Conservation (phyloP, 2,797 vertebrate species). For the Enteromius viviparus region DNA sequence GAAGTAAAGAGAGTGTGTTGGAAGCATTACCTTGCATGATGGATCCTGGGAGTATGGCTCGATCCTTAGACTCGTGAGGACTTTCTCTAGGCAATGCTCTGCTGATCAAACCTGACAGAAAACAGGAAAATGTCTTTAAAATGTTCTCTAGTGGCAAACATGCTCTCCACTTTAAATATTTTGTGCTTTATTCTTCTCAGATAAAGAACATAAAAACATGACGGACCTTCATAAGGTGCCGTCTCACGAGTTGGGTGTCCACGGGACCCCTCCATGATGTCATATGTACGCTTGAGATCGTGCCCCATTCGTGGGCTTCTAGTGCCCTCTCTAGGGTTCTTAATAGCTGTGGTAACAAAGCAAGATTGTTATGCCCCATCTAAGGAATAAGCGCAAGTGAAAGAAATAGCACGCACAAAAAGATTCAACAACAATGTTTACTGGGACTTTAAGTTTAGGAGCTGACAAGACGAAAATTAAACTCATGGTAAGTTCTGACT, state of each 20-base stretch:
- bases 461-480: no score
- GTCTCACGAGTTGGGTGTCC: slow-evolving; percentile 87
- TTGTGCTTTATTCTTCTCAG: slow-evolving; percentile 71
- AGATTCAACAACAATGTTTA: no score
- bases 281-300: slow-evolving; percentile 94
- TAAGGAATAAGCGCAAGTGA: no score
- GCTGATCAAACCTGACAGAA: slow-evolving; percentile 89
- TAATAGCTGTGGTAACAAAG: slow-evolving; percentile 81
- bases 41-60: slow-evolving; percentile 88
- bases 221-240: slow-evolving; percentile 89
- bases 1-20: neutral
- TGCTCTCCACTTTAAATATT: neutral
- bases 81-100: slow-evolving; percentile 91
- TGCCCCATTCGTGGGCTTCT: slow-evolving; percentile 90
- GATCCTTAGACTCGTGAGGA: slow-evolving; percentile 91
- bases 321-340: slow-evolving; percentile 94
- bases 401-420: no score
- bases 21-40: slow-evolving; percentile 93
- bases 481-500: neutral
- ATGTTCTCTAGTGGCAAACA: neutral
- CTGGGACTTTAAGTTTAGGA: no score
- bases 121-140: neutral
- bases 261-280: slow-evolving; percentile 92
- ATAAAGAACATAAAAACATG: slow-evolving; percentile 10
- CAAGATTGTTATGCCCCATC: neutral